Evolutionary conservation across 2,888 invertebrate species (phyloP).

Genomic region (Caenorhabditis zanzibari): DNA sequence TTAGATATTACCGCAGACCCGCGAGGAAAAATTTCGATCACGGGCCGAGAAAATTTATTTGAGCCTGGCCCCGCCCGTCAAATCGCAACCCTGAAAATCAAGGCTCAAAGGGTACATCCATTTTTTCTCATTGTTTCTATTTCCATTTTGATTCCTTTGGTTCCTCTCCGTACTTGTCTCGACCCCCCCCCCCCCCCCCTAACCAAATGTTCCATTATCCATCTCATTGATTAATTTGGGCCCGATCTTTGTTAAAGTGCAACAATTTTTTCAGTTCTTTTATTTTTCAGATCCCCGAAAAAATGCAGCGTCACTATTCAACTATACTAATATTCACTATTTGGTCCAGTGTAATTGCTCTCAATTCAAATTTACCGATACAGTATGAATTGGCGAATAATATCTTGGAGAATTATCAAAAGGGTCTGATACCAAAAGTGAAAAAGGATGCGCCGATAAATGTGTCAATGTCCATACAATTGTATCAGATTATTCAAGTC

Average conservation of each 20-base stretch:
- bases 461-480: constrained; percentile 62
- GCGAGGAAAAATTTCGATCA: no score
- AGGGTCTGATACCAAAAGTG: constrained; percentile 62
- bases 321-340: not conserved
- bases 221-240: not conserved
- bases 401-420: constrained; percentile 63
- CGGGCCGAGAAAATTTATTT: no score
- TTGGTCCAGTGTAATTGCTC: not conserved
- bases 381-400: constrained; percentile 65
- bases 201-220: not conserved
- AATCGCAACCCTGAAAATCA: not conserved
- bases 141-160: not conserved
- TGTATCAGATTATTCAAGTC: constrained; percentile 73
- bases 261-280: not conserved
- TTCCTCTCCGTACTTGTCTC: not conserved
- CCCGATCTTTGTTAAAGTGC: not conserved
- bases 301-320: not conserved
- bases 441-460: constrained; percentile 53
- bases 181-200: not conserved
- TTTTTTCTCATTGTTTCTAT: not conserved
- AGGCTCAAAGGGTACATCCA: constrained; percentile 2
- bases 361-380: constrained; percentile 33
- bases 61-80: no score
- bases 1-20: no score
- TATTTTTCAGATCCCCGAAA: constrained; percentile 1